phyloP scores from a whole-genome alignment of 2,113 vertebrate species.

The Dryoscopus gambensis region DNA sequence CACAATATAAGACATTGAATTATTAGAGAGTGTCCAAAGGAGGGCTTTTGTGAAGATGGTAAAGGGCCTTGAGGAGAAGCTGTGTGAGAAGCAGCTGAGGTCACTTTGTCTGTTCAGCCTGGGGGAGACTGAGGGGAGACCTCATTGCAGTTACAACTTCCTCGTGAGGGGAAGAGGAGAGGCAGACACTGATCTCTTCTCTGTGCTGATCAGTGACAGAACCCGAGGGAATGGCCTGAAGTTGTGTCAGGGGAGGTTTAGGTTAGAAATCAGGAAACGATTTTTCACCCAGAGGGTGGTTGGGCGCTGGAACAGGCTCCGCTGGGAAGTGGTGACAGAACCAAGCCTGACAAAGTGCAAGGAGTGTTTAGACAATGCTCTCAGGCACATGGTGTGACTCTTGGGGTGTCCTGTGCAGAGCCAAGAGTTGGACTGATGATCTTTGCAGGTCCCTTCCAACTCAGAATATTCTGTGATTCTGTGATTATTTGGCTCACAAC shows the following conservation, averaged over 20 bases:
- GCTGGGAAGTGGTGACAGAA: not conserved
- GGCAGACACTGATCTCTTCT: not conserved
- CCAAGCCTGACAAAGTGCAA: not conserved
- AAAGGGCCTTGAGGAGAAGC: not conserved
- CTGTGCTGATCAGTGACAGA: not conserved
- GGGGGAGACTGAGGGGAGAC: not conserved
- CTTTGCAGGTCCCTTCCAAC: not conserved
- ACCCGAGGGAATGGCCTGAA: not conserved
- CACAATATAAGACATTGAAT: not conserved
- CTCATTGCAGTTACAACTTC: not conserved
- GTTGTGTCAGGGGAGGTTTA: not conserved
- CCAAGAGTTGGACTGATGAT: not conserved
- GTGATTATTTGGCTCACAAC: not conserved
- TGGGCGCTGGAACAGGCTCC: not conserved
- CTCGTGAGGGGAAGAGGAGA: not conserved
- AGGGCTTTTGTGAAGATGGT: not conserved
- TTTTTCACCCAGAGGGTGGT: not conserved
- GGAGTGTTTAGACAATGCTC: not conserved
- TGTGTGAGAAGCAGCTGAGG: rapidly evolving
- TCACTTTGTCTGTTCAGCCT: not conserved
- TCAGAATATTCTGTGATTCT: not conserved
- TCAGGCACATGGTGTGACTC: not conserved
- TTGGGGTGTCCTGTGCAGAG: not conserved
- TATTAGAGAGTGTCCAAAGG: not conserved
- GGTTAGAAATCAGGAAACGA: not conserved